Base-by-base conservation (phyloP, 2,797 vertebrate genomes). In the Syngnathus acus region DNA sequence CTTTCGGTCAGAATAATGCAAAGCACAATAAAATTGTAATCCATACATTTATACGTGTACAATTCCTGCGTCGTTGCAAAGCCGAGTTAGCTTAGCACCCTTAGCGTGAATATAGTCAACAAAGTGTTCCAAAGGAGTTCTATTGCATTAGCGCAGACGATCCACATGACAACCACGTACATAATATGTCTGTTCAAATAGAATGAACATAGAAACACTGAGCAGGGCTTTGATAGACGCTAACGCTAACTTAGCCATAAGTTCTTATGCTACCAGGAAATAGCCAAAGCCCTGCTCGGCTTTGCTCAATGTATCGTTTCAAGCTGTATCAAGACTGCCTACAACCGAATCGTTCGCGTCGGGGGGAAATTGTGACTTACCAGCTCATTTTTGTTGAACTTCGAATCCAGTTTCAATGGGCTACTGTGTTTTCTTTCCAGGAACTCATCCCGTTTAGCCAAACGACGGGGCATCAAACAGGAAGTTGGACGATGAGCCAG, bases 301-400 rank as follows among this genome's bases (percentile, higher is more conserved):
- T 5, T 38, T 1, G 4, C 11, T 64, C 9, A 55, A n/a, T 47
- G 3, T 17, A 10, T 55, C 9, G 0, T 19, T 50, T 57, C 23
- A 6, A 3, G 4, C 40, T 50, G n/a, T 9, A 65, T 37, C 14
- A 26, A 48, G 0, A 42, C 21, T 4, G 8, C 14, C 39, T 17
- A 26, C 42, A 47, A 4, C 6, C 0, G 13, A 45, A 64, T 38
- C 4, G 4, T 50, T 38, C 8, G 9, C 10, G 45, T 64, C 19
- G 10, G 5, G 23, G 11, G 14, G 11, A 3, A 37, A 38, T 38
- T n/a, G 23, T 16, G 26, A 92, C 91, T 62, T 90, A 93, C 92
- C 92, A 92, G 82, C 91, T 93, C 91, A 93, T 93, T 68, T 84
- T 90, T 84, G 74, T 50, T 62, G 68, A 65, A 66, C 59, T 83